Evolutionary conservation across 2,113 vertebrate genomes (phyloP), one percentile per base, ranked within the genome.

Genomic region (Eulemur rufifrons): DNA sequence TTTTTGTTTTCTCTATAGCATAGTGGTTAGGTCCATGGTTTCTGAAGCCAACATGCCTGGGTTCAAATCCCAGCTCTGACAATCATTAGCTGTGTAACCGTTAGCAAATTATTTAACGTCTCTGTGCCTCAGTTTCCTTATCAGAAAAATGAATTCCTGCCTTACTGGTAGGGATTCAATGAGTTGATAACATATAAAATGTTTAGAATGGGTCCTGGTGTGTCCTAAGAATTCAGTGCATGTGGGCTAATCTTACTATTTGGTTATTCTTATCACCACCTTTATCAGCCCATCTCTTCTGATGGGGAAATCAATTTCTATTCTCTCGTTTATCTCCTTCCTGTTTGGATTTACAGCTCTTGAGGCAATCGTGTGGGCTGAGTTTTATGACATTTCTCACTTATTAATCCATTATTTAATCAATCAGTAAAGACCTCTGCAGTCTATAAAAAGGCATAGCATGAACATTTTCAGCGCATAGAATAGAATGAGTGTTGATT

Each of bases 321-420:
- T 56, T 61, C 78, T 88, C 45, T 93, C 69, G 23, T 68, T 42
- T 86, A 64, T 87, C 76, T 12, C 47, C 52, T 86, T 84, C 34
- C 76, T 96, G 25, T 76, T 87, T 94, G 69, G 34, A 90, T 50
- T 92, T 84, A 56, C 66, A 92, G 32, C 71, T 84, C 76, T 80
- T 4, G 42, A 96, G 64, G 69, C 47, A 32, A 87, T 17, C 34
- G 11, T 34, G 23, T 56, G 23, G 71, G 23, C 15, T 86, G 66
- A 91, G 66, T 61, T 63, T 29, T 50, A 52, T 10, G 63, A 14
- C 68, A 77, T 83, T 89, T 96, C 89, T 91, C 56, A 64, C 71
- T 94, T 71, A 68, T 76, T 61, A 89, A 86, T 73, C 37, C 68
- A 74, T 77, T 86, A 34, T 69, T 84, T 83, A 66, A 54, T 71